Conservation (phyloP, 2,888 invertebrate genomes). For the Apamea sordens region DNA sequence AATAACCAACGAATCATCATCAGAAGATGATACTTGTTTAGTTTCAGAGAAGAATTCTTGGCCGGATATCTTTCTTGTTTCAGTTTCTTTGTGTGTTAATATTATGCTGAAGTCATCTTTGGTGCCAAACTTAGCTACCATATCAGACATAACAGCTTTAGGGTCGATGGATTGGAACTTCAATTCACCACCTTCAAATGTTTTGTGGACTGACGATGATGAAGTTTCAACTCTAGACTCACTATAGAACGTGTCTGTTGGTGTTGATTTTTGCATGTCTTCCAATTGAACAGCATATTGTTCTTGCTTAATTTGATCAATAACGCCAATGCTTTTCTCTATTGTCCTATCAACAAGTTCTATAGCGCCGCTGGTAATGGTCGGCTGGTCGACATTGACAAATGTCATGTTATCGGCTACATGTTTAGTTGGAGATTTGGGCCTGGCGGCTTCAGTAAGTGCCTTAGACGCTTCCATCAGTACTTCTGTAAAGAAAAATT, state of each 20-base stretch:
- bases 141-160: slow-evolving; percentile 83
- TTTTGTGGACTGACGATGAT: slow-evolving; percentile 86
- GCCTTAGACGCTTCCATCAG: slow-evolving; percentile 82
- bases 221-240: slow-evolving; percentile 86
- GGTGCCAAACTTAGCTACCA: slow-evolving; percentile 84
- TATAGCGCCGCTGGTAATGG: slow-evolving; percentile 89
- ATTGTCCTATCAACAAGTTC: slow-evolving; percentile 89
- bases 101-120: slow-evolving; percentile 83
- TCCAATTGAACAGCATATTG: slow-evolving; percentile 85
- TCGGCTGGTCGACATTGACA: slow-evolving; percentile 89
- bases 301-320: slow-evolving; percentile 86
- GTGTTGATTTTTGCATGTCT: slow-evolving; percentile 82
- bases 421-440: slow-evolving; percentile 88
- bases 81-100: slow-evolving; percentile 89
- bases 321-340: slow-evolving; percentile 85
- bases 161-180: slow-evolving; percentile 86
- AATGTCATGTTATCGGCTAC: slow-evolving; percentile 86
- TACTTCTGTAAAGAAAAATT: slow-evolving; percentile 81
- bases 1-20: slow-evolving; percentile 87
- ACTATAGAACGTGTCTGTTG: slow-evolving; percentile 84
- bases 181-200: slow-evolving; percentile 80
- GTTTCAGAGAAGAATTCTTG: slow-evolving; percentile 88
- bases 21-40: slow-evolving; percentile 87
- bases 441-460: slow-evolving; percentile 82
- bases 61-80: slow-evolving; percentile 87